These are phyloP conservation scores for Mionectes macconnelli DNA, from an alignment of 2,113 vertebrate genomes.

Conservation along the genomic window DNA sequence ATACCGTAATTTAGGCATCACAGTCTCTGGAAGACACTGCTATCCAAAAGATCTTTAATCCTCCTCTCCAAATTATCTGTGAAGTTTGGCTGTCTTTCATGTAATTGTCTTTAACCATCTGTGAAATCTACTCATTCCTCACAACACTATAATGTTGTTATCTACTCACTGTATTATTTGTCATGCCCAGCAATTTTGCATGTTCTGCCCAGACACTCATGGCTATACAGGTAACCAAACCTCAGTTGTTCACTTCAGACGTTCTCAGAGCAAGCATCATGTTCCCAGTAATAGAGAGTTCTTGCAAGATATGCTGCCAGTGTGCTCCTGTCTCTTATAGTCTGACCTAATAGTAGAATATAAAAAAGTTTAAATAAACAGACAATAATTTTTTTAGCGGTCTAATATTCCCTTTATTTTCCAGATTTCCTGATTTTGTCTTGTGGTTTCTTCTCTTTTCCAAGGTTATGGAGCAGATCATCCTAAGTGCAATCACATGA, in stretches of 20 bases:
- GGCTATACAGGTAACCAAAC: not conserved
- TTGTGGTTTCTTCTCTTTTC: not conserved
- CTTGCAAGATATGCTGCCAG: not conserved
- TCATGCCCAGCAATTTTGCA: not conserved
- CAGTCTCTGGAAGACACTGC: not conserved
- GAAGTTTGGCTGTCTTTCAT: not conserved
- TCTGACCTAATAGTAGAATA: not conserved
- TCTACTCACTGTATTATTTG: not conserved
- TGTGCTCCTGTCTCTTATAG: not conserved
- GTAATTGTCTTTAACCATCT: not conserved
- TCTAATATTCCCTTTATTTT: not conserved
- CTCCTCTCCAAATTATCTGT: not conserved
- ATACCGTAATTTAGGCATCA: not conserved
- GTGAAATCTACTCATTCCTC: not conserved
- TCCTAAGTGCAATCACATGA: too few relatives aligned
- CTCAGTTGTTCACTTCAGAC: not conserved
- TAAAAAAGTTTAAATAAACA: not conserved
- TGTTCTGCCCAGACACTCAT: not conserved
- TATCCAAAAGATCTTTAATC: not conserved
- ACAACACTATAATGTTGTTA: not conserved
- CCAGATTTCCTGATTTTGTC: not conserved
- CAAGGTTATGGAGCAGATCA: too few relatives aligned
- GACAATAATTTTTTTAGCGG: not conserved
- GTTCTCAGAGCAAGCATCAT: not conserved
- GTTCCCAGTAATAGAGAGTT: not conserved